These are phyloP conservation scores for Apeira syringaria DNA, from an alignment of 2,888 invertebrate species.

Conservation along the genomic window DNA sequence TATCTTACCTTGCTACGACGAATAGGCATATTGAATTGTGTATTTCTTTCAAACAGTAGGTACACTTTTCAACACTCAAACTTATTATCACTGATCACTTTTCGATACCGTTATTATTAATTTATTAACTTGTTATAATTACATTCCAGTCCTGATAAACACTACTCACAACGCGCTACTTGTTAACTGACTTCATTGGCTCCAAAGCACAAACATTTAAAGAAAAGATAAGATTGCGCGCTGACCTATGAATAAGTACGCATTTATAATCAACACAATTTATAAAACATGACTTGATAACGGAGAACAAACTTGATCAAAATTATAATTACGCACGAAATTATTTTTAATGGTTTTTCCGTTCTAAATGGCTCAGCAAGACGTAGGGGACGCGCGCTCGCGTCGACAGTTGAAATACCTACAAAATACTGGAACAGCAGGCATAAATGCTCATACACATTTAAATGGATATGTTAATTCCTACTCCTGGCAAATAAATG, in stretches of 20 bases:
- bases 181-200: conserved; percentile 75
- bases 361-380: conserved; percentile 37
- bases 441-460: conserved; percentile 59
- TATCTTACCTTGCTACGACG: conserved; percentile 73
- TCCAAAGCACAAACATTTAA: conserved; percentile 79
- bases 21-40: conserved; percentile 65
- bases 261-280: conserved; percentile 71
- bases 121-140: conserved; percentile 6
- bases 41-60: conserved; percentile 26
- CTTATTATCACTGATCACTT: conserved; percentile 24
- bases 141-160: conserved; percentile 41
- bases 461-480: conserved; percentile 74
- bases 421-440: conserved; percentile 54
- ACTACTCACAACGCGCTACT: conserved; percentile 61
- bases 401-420: conserved; percentile 54
- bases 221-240: conserved; percentile 73
- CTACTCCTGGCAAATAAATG: conserved; percentile 56
- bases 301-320: conserved; percentile 61
- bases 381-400: conserved; percentile 27
- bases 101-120: conserved; percentile 13
- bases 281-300: conserved; percentile 69
- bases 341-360: conserved; percentile 47
- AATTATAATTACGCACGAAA: conserved; percentile 63
- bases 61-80: conserved; percentile 34
- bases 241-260: conserved; percentile 62